Percentiles rank a stretch among this genome's conserved stretches.
Conservation (phyloP, 2,888 invertebrate genomes). For the Nudaria mundana region DNA sequence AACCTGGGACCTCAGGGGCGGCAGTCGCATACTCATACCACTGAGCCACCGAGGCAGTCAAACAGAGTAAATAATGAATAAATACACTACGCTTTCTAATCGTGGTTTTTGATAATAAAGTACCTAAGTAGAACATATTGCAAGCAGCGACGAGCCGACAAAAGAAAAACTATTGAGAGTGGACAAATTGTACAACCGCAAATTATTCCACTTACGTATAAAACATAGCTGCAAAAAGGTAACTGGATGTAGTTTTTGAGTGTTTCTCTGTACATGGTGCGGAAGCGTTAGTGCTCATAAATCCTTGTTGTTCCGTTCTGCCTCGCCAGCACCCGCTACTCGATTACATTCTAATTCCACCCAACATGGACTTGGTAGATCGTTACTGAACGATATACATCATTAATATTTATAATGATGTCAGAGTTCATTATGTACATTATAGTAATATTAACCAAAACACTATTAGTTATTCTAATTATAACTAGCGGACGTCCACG, state of each 20-base stretch:
- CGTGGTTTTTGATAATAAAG: too few species aligned
- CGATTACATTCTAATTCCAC: constrained; percentile 49
- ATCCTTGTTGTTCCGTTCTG: constrained; percentile 44
- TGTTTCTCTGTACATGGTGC: constrained; percentile 47
- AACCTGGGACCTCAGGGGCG: too few species aligned
- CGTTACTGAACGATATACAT: constrained; percentile 31
- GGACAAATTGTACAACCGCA: constrained; percentile 30
- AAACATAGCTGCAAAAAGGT: constrained; percentile 36
- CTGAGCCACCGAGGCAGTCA: too few species aligned
- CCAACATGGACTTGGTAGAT: constrained; percentile 26
- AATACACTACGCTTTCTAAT: too few species aligned
- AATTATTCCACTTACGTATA: constrained; percentile 40
- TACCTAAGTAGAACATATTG: too few species aligned
- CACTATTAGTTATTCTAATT: too few species aligned
- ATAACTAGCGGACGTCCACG: too few species aligned
- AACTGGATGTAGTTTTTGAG: constrained; percentile 43
- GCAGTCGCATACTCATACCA: too few species aligned
- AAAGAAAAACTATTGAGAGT: constrained; percentile 21
- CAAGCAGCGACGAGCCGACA: too few species aligned
- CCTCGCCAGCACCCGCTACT: constrained; percentile 38
- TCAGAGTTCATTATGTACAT: too few species aligned
- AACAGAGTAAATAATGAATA: too few species aligned
- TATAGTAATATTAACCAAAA: too few species aligned
- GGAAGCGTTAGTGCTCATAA: constrained; percentile 46
- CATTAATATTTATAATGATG: constrained; percentile 37